These are phyloP conservation scores for Poeciliopsis presidionis DNA, from an alignment of 2,797 vertebrate species.

Conservation along the genomic window DNA sequence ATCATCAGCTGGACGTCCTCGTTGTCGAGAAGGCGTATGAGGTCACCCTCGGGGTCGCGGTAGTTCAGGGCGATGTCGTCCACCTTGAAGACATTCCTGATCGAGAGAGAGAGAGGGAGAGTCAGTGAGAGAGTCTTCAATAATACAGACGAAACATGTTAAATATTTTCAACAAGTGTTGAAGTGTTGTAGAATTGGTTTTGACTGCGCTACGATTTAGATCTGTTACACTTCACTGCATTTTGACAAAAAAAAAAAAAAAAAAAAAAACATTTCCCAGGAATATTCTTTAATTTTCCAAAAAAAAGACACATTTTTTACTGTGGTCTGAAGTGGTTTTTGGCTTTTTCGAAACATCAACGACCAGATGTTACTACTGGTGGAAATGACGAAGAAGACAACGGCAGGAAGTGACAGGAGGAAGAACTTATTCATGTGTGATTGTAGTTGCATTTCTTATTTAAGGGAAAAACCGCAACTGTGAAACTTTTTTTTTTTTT, in stretches of 20 bases:
- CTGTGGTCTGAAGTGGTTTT: neutral
- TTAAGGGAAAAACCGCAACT: no score
- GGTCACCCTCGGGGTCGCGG: conserved; percentile 86
- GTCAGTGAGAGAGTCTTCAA: neutral
- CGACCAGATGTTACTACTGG: no score
- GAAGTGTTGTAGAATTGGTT: neutral
- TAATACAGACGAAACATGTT: neutral
- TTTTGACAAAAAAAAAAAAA: neutral
- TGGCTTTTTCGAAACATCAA: no score
- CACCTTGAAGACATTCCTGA: conserved; percentile 85
- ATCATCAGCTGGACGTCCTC: conserved; percentile 91
- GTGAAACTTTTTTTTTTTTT: no score
- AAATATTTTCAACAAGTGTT: neutral
- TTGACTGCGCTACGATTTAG: neutral
- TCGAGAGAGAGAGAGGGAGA: neutral
- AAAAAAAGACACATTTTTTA: neutral
- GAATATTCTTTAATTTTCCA: neutral
- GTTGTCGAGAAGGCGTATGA: conserved; percentile 89
- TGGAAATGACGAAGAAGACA: no score
- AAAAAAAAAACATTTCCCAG: neutral
- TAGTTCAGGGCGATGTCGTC: conserved; percentile 89
- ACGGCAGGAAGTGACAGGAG: no score
- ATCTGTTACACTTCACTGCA: neutral
- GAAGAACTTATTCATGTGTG: no score
- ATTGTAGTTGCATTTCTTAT: no score